Percentiles rank a stretch among this genome's conserved stretches.
Evolutionary conservation across 2,888 invertebrate species (phyloP).

Genomic region (Beris chalybata): DNA sequence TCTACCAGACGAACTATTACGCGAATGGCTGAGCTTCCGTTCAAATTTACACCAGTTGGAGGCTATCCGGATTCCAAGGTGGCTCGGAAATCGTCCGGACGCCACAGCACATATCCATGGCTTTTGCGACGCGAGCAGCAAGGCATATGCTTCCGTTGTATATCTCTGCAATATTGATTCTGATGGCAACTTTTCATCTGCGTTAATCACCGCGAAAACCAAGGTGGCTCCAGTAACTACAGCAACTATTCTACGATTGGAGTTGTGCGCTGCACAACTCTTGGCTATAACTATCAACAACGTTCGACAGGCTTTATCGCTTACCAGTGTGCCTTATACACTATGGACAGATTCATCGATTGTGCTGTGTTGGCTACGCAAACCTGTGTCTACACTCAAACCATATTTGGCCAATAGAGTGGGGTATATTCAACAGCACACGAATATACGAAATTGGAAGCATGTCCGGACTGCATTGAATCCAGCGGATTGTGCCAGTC

Average conservation of each 20-base stretch:
- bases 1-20: not conserved
- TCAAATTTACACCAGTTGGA: too few relatives aligned
- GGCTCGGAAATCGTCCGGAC: too few relatives aligned
- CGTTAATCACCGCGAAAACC: not conserved
- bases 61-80: too few relatives aligned
- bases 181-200: not conserved
- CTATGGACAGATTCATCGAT: not conserved
- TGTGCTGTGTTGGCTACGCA: not conserved
- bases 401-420: not conserved
- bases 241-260: too few relatives aligned
- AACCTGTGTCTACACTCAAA: too few relatives aligned
- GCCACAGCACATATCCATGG: too few relatives aligned
- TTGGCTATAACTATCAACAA: not conserved
- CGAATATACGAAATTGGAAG: too few relatives aligned
- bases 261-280: too few relatives aligned
- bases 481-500: too few relatives aligned
- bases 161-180: not conserved
- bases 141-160: not conserved
- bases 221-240: not conserved
- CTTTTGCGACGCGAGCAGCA: not conserved
- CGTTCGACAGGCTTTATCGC: not conserved
- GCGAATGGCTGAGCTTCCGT: not conserved
- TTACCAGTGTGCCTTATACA: not conserved
- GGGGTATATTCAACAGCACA: not conserved
- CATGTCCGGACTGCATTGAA: too few relatives aligned